These are phyloP conservation scores for Temnothorax nylanderi DNA, from an alignment of 1,140 invertebrate genomes.

Conservation along the genomic window DNA sequence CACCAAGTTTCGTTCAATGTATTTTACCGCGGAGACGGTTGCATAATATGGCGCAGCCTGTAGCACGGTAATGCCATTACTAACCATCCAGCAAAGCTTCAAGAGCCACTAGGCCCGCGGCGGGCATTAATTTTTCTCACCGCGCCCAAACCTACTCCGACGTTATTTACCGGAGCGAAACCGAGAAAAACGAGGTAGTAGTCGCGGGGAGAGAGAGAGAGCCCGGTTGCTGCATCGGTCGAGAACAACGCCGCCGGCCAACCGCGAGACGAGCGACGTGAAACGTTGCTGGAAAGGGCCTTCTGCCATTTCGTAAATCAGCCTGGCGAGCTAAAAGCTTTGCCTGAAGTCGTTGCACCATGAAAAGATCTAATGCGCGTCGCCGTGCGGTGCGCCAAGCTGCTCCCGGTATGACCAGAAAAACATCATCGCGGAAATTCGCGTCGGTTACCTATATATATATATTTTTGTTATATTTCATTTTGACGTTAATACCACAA, in stretches of 20 bases:
- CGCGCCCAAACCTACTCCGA: constrained; percentile 50
- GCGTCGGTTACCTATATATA: constrained; percentile 1
- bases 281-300: constrained; percentile 44
- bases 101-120: constrained; percentile 39
- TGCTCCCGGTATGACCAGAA: neutral
- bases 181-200: constrained; percentile 47
- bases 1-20: neutral
- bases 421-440: constrained; percentile 26
- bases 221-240: constrained; percentile 27
- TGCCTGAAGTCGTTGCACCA: constrained; percentile 59
- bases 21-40: neutral
- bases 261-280: constrained; percentile 51
- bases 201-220: neutral
- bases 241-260: constrained; percentile 55
- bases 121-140: constrained; percentile 56
- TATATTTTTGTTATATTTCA: neutral
- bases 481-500: neutral
- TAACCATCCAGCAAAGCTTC: constrained; percentile 42
- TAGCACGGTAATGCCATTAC: constrained; percentile 45
- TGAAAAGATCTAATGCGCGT: constrained; percentile 65
- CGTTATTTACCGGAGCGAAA: constrained; percentile 63
- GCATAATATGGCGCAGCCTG: constrained; percentile 37
- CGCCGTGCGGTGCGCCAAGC: constrained; percentile 44
- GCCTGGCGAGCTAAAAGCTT: constrained; percentile 66
- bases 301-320: constrained; percentile 70